A percentile compares a stretch with the other conserved stretches of the same genome.
Conservation (phyloP, 1,140 invertebrate species). For the Mizuhopecten yessoensis region DNA sequence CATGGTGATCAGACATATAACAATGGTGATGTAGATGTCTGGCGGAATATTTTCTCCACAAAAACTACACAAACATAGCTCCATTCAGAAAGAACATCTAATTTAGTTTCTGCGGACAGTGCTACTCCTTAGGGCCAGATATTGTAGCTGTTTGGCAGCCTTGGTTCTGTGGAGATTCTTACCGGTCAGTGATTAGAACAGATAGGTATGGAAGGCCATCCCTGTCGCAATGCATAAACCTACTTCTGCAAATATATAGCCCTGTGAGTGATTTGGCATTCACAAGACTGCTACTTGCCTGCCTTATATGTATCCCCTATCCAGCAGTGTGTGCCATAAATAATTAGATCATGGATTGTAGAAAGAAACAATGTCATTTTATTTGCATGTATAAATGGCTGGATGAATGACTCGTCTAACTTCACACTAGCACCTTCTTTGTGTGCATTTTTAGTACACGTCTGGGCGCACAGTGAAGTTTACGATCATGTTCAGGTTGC, state of each 20-base stretch:
- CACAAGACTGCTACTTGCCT: not conserved
- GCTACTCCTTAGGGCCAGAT: too few species aligned
- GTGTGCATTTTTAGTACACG: not conserved
- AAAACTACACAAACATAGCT: too few species aligned
- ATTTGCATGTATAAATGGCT: not conserved
- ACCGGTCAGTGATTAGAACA: not conserved
- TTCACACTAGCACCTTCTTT: not conserved
- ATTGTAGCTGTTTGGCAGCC: too few species aligned
- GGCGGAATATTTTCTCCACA: too few species aligned
- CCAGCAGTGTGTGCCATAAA: not conserved
- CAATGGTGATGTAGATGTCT: too few species aligned
- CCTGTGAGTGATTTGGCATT: not conserved
- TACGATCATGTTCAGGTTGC: constrained; percentile 2
- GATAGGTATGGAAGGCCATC: not conserved
- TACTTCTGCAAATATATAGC: not conserved
- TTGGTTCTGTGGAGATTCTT: not conserved
- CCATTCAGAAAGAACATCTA: too few species aligned
- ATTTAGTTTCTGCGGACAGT: too few species aligned
- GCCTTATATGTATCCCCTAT: not conserved
- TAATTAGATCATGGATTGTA: not conserved
- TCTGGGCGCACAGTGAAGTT: not conserved
- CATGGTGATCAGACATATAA: too few species aligned
- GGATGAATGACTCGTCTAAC: constrained; percentile 23
- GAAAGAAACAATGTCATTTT: constrained; percentile 6
- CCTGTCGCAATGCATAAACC: not conserved